Base-by-base conservation (phyloP, 2,797 vertebrate species). In the Pygocentrus nattereri region DNA sequence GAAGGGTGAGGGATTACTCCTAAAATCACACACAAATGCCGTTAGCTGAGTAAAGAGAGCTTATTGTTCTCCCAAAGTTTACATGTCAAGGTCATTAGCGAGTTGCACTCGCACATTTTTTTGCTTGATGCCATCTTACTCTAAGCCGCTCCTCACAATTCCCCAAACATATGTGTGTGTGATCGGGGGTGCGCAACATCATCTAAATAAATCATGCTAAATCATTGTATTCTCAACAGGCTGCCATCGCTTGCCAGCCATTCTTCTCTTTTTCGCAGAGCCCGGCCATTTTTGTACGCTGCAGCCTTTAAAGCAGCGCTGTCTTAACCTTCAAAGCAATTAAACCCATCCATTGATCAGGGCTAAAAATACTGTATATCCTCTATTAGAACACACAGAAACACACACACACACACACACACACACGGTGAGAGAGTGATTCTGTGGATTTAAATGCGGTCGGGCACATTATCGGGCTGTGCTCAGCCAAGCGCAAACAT, bases 401-500 rank as follows among this genome's bases (percentile, higher is more conserved):
- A 41, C n/a, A 67, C 25, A 8, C 77, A 67, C 70, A 70, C 78
- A 83, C 65, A 74, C 79, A 76, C 49, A 67, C 61, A 77, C 49
- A 34, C 25, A 64, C 25, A 19, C 52, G n/a, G 27, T 49, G 34
- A 13, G 76, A 59, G 72, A 82, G 95, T 94, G 93, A 95, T 96
- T 95, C 95, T 82, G 95, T 95, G 95, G 96, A 97, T 97, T 97
- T 96, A 96, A 96, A 97, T 96, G 95, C 95, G 95, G 96, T 97
- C 95, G 97, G 96, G 96, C 96, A 96, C 96, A 97, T 97, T 96
- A 98, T 98, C 95, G 95, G 96, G 94, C 96, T 95, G 95, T 96
- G 96, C 96, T 96, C 97, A 97, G 95, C 96, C 95, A 95, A 97
- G 96, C 97, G 96, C 96, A 98, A 98, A 97, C 97, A 98, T 98